Conservation (phyloP, 2,888 invertebrate species). For the Aplocera efformata region DNA sequence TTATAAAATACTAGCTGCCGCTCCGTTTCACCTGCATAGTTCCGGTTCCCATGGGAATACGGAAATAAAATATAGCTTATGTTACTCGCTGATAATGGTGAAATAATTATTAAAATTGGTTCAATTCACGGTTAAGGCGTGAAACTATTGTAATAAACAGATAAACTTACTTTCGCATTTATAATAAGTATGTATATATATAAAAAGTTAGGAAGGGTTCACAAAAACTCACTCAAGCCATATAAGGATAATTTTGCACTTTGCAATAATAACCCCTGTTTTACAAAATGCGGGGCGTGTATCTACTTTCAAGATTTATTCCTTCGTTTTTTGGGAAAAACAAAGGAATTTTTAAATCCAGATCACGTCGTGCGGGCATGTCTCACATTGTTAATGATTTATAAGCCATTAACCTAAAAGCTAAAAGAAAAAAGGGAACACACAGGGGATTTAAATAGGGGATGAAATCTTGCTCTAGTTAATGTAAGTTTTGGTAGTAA, state of each 20-base stretch:
- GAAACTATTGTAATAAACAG: too few species aligned
- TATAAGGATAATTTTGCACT: not conserved
- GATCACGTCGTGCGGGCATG: conserved; percentile 48
- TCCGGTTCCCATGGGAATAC: too few species aligned
- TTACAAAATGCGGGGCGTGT: conserved; percentile 19
- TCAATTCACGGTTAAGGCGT: too few species aligned
- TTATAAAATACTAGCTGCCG: too few species aligned
- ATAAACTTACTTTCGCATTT: too few species aligned
- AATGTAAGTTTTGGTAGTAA: conserved; percentile 11
- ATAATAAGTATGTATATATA: too few species aligned
- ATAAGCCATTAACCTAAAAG: conserved; percentile 65
- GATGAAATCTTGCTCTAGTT: conserved; percentile 35
- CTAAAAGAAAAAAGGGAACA: conserved; percentile 43
- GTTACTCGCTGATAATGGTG: too few species aligned
- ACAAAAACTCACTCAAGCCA: too few species aligned
- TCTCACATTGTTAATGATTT: conserved; percentile 63
- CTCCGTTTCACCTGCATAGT: too few species aligned
- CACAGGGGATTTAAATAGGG: conserved; percentile 38
- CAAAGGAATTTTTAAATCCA: conserved; percentile 31
- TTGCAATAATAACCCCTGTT: conserved; percentile 22
- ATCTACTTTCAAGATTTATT: conserved; percentile 26
- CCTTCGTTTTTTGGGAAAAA: conserved; percentile 31
- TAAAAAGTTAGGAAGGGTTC: too few species aligned
- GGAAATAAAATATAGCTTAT: too few species aligned
- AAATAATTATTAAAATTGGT: too few species aligned